A percentile compares a stretch with the other conserved stretches of the same genome.
Evolutionary conservation across 2,113 vertebrate genomes (phyloP).

Genomic region (Otus sunia): DNA sequence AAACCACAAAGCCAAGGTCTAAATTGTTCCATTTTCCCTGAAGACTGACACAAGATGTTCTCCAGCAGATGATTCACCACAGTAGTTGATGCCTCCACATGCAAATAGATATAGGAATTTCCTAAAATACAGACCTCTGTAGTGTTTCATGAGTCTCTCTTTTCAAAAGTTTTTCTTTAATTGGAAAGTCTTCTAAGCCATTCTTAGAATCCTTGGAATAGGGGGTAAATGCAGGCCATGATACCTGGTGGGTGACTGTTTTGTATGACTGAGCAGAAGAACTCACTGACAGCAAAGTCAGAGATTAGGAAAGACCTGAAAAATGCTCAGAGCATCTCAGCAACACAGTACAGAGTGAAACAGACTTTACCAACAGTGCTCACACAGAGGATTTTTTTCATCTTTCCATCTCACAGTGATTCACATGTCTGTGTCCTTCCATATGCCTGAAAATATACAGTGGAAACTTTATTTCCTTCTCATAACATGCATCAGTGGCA

Average conservation of each 20-base stretch:
- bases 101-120: background rate
- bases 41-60: background rate
- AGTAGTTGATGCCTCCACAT: background rate
- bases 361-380: background rate
- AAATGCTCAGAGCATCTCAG: background rate
- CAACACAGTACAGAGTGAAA: background rate
- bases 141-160: background rate
- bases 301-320: background rate
- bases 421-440: background rate
- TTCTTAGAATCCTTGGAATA: background rate
- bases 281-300: background rate
- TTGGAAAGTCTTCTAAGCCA: background rate
- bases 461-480: background rate
- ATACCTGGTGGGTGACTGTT: background rate
- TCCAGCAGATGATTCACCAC: background rate
- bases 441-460: background rate
- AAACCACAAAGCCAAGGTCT: background rate
- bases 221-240: rapidly evolving
- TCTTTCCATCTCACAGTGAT: background rate
- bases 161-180: background rate
- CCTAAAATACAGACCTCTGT: background rate
- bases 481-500: background rate
- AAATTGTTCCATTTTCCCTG: background rate
- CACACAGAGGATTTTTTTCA: background rate
- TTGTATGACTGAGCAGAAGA: background rate